phyloP scores from a whole-genome alignment of 2,888 invertebrate species.

The Trachelus iudaicus region DNA sequence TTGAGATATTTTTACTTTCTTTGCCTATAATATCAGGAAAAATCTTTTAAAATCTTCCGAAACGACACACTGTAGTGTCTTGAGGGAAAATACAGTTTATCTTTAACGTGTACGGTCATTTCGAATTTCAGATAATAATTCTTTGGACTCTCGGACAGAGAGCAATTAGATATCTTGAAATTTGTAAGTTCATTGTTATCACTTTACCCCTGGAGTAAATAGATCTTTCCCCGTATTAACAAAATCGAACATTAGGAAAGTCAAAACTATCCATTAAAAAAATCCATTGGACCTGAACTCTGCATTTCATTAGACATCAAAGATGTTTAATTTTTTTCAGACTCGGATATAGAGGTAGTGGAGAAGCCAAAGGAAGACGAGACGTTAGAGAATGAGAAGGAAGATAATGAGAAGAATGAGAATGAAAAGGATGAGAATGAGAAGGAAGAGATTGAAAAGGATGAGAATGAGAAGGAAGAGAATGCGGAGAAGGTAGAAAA shows the following conservation, averaged over 20 bases:
- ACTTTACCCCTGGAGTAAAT: neutral
- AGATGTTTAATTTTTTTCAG: conserved; percentile 25
- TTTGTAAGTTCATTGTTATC: neutral
- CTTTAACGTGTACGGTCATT: neutral
- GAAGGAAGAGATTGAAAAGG: conserved; percentile 19
- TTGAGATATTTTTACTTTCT: neutral
- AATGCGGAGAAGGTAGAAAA: conserved; percentile 4
- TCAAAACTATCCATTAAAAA: neutral
- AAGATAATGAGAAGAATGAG: conserved; percentile 14
- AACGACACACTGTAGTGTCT: neutral
- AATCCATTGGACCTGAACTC: neutral
- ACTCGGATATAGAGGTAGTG: conserved; percentile 61
- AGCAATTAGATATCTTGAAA: neutral
- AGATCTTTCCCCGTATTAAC: neutral
- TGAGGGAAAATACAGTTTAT: neutral
- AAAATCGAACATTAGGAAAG: neutral
- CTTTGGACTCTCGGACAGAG: neutral
- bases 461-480: conserved; percentile 14
- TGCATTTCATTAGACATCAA: neutral
- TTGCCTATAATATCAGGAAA: neutral
- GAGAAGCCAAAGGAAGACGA: conserved; percentile 47
- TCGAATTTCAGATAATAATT: neutral
- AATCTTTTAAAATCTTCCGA: neutral
- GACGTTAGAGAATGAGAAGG: neutral
- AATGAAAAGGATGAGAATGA: conserved; percentile 9